phyloP scores from a whole-genome alignment of 2,113 vertebrate genomes.

The Bos indicus region DNA sequence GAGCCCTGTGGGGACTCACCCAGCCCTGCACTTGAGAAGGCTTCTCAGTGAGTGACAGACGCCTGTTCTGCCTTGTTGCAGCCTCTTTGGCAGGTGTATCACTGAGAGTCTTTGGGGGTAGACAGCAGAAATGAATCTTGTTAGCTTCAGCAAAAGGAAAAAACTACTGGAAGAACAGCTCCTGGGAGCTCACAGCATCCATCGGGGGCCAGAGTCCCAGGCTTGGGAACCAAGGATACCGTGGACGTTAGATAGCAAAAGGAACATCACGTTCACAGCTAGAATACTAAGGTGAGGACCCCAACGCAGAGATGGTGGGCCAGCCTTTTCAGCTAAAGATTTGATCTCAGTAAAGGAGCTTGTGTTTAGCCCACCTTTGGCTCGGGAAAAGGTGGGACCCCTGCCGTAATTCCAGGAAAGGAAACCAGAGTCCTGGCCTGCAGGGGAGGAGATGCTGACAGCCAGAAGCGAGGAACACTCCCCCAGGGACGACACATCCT shows the following conservation, averaged over 20 bases:
- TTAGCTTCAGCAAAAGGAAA: neutral
- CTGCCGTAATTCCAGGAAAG: neutral
- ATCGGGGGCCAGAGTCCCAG: neutral
- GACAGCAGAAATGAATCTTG: neutral
- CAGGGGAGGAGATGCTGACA: neutral
- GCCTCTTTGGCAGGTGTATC: neutral
- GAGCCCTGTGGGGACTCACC: neutral
- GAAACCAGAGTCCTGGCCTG: neutral
- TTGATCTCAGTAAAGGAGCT: neutral
- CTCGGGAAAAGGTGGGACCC: neutral
- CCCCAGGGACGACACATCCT: neutral
- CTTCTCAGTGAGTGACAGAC: neutral
- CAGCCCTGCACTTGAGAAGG: neutral
- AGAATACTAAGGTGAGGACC: neutral
- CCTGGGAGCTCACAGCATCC: neutral
- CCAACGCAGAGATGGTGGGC: neutral
- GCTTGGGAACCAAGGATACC: neutral
- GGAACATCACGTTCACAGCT: neutral
- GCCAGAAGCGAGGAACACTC: neutral
- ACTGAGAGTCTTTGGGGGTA: neutral
- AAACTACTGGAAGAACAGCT: neutral
- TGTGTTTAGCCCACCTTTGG: neutral
- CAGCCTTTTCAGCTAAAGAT: neutral
- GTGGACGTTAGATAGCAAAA: neutral
- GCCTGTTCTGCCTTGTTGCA: too few species aligned